Conservation (phyloP, 1,140 invertebrate genomes). For the Phymastichus coffea region DNA sequence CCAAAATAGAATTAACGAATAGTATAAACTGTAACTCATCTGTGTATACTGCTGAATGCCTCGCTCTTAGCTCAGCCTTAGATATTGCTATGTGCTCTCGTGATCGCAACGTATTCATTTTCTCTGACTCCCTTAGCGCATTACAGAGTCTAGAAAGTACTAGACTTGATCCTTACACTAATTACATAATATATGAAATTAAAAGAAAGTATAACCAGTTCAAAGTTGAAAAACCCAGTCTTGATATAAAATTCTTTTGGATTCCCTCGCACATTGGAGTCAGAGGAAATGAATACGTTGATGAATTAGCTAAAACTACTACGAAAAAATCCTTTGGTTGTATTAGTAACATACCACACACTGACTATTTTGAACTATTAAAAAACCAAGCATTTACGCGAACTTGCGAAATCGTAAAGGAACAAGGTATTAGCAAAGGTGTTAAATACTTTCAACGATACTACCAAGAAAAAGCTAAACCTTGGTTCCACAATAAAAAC, state of each 20-base stretch:
- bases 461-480: no score
- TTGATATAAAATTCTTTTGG: background rate
- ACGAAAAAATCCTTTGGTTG: background rate
- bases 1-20: background rate
- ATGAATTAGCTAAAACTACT: background rate
- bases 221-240: background rate
- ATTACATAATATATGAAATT: background rate
- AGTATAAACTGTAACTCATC: background rate
- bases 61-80: background rate
- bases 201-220: slow-evolving; percentile 1
- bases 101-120: background rate
- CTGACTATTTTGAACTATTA: background rate
- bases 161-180: background rate
- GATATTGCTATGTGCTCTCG: background rate
- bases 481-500: background rate
- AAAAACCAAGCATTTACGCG: background rate
- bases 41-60: background rate
- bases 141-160: background rate
- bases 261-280: background rate
- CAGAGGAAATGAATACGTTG: background rate
- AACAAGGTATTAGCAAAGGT: background rate
- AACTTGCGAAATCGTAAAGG: background rate
- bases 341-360: background rate
- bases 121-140: no score
- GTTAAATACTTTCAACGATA: background rate